Base-by-base conservation (phyloP, 2,113 vertebrate genomes). In the Formicarius rufipectus region DNA sequence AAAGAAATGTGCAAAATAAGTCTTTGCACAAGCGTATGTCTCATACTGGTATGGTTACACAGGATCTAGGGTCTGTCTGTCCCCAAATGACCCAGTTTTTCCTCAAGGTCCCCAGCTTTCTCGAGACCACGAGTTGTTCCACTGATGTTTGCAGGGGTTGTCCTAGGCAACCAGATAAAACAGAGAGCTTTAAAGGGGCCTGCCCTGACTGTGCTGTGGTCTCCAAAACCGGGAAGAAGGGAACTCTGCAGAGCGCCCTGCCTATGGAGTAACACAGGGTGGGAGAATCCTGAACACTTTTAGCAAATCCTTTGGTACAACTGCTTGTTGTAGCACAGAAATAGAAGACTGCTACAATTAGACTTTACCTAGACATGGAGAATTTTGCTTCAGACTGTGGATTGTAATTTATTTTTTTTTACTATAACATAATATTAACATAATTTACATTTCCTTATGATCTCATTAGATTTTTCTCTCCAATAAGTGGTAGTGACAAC, bases 161-260 rank as follows among this genome's bases (percentile, higher is more conserved):
- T 80, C 73, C 86, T 23, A 44, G 90, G 84, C 91, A 96, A 94
- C 79, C 66, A 89, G 81, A 97, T 78, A 84, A 95, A 95, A 33
- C 44, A 71, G 33, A 78, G 55, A 24, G 45, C 74, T 95, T 87
- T 95, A 83, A 94, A 93, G 76, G 59, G 55, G 37, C 75, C 66
- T 89, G 44, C 60, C 73, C 73, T 76, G 15, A 22, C 73, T 58
- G 53, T 63, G 82, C n/a, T 56, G 2, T 24, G 56, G 59, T 50
- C 60, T 91, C 64, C 33, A 49, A 58, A 45, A n/a, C 44, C 42
- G 9, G 59, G n/a, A 47, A 63, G 27, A 40, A 93, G 86, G 45
- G 25, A 69, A 39, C 33, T n/a, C 45, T 62, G 49, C 72, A 12
- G 49, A 40, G 53, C 3, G 5, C 16, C 25, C 47, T 55, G 42